Conservation (phyloP, 2,888 invertebrate species). For the Dendrolimus pini region DNA sequence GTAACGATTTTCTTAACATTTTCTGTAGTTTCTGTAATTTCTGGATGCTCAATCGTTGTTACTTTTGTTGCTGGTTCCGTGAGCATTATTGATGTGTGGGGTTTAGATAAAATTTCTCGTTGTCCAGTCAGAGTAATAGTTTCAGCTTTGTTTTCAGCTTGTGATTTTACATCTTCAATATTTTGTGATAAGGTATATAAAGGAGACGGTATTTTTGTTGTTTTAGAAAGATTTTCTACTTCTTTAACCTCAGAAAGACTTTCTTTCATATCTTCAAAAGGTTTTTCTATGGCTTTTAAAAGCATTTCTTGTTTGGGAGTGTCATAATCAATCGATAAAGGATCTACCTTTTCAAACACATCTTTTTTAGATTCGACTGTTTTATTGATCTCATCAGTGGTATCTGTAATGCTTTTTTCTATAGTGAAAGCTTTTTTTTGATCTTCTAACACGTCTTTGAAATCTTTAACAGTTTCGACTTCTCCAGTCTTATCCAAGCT, state of each 20-base stretch:
- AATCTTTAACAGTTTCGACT: too few species aligned
- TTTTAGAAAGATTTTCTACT: neutral
- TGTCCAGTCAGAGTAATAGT: neutral
- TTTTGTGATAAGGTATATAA: neutral
- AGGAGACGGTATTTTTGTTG: neutral
- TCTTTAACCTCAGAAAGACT: neutral
- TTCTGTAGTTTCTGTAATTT: neutral
- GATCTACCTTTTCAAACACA: too few species aligned
- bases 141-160: neutral
- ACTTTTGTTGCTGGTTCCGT: neutral
- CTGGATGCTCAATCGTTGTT: neutral
- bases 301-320: neutral
- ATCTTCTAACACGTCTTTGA: too few species aligned
- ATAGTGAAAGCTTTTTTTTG: too few species aligned
- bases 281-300: neutral
- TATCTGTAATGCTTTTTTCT: too few species aligned
- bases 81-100: neutral
- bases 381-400: too few species aligned
- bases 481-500: neutral
- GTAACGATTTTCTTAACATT: slow-evolving; percentile 79
- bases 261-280: neutral
- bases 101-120: neutral
- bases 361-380: too few species aligned
- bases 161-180: neutral
- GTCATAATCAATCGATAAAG: too few species aligned